Percentiles rank a stretch among this genome's conserved stretches.
phyloP scores from a whole-genome alignment of 2,888 invertebrate genomes.

The Clitarchus hookeri region DNA sequence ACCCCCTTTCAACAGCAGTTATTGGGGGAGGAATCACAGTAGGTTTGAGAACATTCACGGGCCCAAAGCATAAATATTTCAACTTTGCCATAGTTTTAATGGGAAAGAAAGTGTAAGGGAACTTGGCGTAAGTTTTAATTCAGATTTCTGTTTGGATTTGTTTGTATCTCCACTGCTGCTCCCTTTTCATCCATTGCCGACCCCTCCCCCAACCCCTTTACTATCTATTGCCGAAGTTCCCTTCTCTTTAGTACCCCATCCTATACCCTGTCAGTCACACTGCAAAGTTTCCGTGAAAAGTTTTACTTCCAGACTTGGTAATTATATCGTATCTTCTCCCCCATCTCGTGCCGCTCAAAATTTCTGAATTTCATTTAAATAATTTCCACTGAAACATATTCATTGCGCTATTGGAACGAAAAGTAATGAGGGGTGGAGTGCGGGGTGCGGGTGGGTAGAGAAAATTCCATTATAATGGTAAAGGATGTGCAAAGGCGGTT shows the following conservation, averaged over 20 bases:
- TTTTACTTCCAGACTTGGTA: conserved; percentile 22
- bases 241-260: background rate
- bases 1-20: background rate
- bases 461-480: conserved; percentile 8
- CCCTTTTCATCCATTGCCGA: background rate
- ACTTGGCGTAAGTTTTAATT: conserved; percentile 14
- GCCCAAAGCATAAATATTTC: background rate
- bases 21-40: background rate
- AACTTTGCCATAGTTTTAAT: background rate
- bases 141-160: conserved; percentile 8
- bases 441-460: background rate
- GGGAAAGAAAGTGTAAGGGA: background rate
- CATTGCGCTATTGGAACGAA: conserved; percentile 23
- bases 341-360: conserved; percentile 6
- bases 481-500: background rate
- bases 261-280: background rate
- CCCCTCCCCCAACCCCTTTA: background rate
- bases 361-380: conserved; percentile 25
- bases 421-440: background rate
- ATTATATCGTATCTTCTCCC: conserved; percentile 18
- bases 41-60: background rate
- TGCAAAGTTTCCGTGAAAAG: conserved; percentile 20
- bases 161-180: background rate
- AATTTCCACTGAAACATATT: conserved; percentile 22
- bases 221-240: background rate